phyloP scores from a whole-genome alignment of 2,113 vertebrate genomes.

The Sapayoa aenigma region DNA sequence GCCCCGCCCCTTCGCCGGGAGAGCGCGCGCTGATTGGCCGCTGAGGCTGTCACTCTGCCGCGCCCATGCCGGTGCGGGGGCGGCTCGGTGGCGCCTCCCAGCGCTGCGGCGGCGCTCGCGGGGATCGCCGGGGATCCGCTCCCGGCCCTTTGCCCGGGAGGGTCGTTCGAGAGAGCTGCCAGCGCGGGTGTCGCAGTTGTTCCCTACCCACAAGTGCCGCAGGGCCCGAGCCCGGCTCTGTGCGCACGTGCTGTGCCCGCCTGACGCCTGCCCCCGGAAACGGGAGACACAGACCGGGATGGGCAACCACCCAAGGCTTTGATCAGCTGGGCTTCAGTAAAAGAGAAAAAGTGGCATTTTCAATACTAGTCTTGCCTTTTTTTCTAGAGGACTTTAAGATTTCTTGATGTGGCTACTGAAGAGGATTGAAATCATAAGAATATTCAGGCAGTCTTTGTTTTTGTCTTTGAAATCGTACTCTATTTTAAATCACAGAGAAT shows the following conservation, averaged over 20 bases:
- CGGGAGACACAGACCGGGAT: background rate
- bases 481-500: background rate
- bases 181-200: fast-evolving
- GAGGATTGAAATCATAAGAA: background rate
- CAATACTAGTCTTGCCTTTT: background rate
- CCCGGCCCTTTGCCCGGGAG: background rate
- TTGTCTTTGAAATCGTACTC: background rate
- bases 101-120: no score
- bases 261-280: fast-evolving
- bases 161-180: fast-evolving
- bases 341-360: background rate
- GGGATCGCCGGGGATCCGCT: no score
- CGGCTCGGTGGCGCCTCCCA: no score
- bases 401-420: background rate
- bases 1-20: background rate
- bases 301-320: background rate
- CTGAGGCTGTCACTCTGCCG: background rate
- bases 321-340: background rate
- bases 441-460: background rate
- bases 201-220: fast-evolving
- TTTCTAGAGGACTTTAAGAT: background rate
- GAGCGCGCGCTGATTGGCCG: background rate
- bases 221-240: fast-evolving
- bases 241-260: fast-evolving
- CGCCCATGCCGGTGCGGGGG: no score